Evolutionary conservation across 2,113 vertebrate species (phyloP).

Genomic region (Chaenogobius annularis): DNA sequence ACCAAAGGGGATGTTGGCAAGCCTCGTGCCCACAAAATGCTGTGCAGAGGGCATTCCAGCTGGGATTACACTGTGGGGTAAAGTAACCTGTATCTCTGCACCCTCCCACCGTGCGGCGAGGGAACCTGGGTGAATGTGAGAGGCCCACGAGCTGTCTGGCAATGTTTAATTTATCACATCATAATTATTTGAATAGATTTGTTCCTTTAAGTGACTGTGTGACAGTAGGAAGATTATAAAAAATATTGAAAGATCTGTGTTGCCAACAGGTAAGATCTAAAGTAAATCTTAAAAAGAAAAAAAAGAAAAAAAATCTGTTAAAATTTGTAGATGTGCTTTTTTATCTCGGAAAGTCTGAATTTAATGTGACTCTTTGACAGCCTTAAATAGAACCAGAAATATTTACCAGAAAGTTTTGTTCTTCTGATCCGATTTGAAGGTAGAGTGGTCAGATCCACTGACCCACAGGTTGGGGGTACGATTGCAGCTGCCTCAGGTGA

Average conservation of each 20-base stretch:
- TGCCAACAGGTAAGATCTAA: background rate
- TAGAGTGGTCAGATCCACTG: too few species aligned
- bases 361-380: too few species aligned
- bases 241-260: background rate
- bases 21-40: constrained; percentile 27
- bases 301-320: too few species aligned
- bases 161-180: background rate
- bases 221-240: background rate
- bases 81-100: constrained; percentile 47
- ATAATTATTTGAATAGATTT: background rate
- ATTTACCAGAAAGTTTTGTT: too few species aligned
- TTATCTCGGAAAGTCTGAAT: too few species aligned
- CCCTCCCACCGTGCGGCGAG: constrained; percentile 3
- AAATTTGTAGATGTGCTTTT: too few species aligned
- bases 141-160: background rate
- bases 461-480: too few species aligned
- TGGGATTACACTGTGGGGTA: constrained; percentile 43
- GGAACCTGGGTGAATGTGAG: background rate
- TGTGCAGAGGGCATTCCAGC: constrained; percentile 40
- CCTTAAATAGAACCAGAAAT: too few species aligned
- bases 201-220: background rate
- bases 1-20: constrained; percentile 24
- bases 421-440: too few species aligned
- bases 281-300: background rate
- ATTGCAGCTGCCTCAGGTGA: too few species aligned